Evolutionary conservation across 2,797 vertebrate species (phyloP).

Genomic region (Trichosurus vulpecula): DNA sequence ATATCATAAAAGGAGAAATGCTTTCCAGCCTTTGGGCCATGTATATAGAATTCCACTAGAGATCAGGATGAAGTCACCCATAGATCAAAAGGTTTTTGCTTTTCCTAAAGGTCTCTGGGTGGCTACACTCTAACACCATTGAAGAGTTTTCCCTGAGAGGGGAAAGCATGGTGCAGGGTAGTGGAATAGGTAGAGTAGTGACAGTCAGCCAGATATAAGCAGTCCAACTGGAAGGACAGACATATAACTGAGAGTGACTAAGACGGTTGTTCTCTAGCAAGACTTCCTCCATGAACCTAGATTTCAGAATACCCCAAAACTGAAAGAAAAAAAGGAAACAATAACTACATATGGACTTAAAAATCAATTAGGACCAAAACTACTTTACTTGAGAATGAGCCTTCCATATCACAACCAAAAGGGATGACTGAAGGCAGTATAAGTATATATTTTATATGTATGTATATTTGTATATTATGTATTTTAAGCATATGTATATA

Average conservation of each 20-base stretch:
- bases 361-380: not conserved
- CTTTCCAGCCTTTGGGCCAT: constrained; percentile 29
- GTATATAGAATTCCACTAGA: not conserved
- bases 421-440: not conserved
- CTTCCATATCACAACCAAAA: not conserved
- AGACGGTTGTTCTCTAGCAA: not conserved
- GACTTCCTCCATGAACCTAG: not conserved
- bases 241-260: not conserved
- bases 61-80: not conserved
- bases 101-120: constrained; percentile 12
- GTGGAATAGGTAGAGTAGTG: not conserved
- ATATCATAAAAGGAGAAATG: constrained; percentile 18
- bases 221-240: not conserved
- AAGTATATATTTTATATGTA: not conserved
- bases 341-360: not conserved
- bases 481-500: not conserved
- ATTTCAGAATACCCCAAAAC: not conserved
- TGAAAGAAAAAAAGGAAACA: not conserved
- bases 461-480: not conserved
- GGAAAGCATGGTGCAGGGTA: not conserved
- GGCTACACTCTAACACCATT: not conserved
- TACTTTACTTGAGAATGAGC: not conserved
- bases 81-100: not conserved
- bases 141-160: not conserved
- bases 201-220: constrained; percentile 16